Conservation (phyloP, 1,140 invertebrate genomes). For the Gonioctena quinquepunctata region DNA sequence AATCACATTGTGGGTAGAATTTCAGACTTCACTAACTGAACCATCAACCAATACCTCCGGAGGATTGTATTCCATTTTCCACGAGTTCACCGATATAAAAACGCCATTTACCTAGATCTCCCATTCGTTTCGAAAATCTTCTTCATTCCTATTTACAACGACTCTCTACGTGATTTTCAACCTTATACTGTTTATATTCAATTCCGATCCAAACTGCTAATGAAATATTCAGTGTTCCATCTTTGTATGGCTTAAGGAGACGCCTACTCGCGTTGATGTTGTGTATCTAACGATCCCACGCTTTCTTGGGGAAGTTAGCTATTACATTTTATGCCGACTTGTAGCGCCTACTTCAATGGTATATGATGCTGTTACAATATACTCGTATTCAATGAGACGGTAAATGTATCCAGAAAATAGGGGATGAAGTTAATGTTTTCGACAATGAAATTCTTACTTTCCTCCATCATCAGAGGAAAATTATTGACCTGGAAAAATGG, state of each 20-base stretch:
- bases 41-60: not conserved
- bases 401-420: not conserved
- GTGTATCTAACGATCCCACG: conserved; percentile 1
- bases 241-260: conserved; percentile 5
- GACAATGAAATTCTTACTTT: not conserved
- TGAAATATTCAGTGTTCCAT: conserved; percentile 24
- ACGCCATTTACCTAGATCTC: not conserved
- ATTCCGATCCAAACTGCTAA: conserved; percentile 23
- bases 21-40: not conserved
- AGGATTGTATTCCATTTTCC: not conserved
- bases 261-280: conserved; percentile 8
- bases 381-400: conserved; percentile 1
- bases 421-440: not conserved
- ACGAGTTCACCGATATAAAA: conserved; percentile 4
- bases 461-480: too few species aligned
- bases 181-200: conserved; percentile 13
- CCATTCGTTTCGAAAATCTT: not conserved
- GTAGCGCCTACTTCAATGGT: not conserved
- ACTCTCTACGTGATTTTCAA: conserved; percentile 5
- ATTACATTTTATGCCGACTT: conserved; percentile 11
- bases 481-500: too few species aligned
- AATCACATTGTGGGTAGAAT: too few species aligned
- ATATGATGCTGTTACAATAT: not conserved
- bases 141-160: conserved; percentile 16
- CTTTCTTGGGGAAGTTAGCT: conserved; percentile 1